Base-by-base conservation (phyloP, 2,113 vertebrate genomes). In the Dunckerocampus dactyliophorus region DNA sequence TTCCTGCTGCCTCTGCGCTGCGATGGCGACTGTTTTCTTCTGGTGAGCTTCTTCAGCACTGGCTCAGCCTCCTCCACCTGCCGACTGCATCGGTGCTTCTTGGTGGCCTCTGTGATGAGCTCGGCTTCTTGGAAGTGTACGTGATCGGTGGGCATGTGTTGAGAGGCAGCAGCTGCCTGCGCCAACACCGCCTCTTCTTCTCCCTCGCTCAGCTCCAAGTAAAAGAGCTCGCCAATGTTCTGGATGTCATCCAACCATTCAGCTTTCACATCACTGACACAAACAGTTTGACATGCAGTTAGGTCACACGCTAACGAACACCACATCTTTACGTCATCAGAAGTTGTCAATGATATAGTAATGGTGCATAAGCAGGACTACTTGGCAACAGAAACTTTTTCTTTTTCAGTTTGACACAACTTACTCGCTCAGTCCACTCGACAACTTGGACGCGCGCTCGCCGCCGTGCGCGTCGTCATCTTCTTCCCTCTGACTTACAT, bases 201-300 rank as follows among this genome's bases (percentile, higher is more conserved):
- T 0, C 86, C 92, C 71, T 97, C 95, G 61, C 95, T 98, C 71
- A 98, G 59, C 77, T 98, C 95, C 75, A 99, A 82, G 78, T 99
- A 99, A 82, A 99, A 98, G 3, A 99, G 90, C 65, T 99, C 94
- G 2, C 97, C 96, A 3, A 94, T 96, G 82, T 90, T 93, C 89
- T 98, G 94, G 46, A 98, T 93, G 4, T 93, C 91, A 2, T 96
- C 92, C 79, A 94, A 83, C 97, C 97, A 99, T 61, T 98, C 95
- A 6, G 96, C 94, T 69, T 96, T 94, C 58, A 98, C 84, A 56
- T 95, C 94, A 83, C 97, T 99, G 75, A 9, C 77, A 75, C 11
- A 6, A 39, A 39, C 9, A 9, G 11, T 16, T 55, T 55, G 11
- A n/a, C 1, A 37, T 3, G 1, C 17, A 34, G 28, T 43, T 12